Conservation (phyloP, 53 echinoderm and acorn worm species). For the Echinometra lucunter region DNA sequence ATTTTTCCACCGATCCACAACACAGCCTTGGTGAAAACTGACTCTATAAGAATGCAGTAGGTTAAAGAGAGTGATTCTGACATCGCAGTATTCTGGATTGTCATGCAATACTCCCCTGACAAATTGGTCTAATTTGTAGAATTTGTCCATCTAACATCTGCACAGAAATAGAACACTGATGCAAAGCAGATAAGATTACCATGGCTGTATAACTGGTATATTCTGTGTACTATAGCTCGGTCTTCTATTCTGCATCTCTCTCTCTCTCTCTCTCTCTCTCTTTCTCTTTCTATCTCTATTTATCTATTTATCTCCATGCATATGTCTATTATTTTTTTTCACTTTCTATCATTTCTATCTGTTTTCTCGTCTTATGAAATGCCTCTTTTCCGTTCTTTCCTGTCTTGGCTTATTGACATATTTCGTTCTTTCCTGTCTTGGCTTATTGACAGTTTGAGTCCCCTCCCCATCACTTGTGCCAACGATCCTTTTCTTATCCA, state of each 20-base stretch:
- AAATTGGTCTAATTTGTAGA: conserved; percentile 42
- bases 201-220: neutral
- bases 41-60: neutral
- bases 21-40: neutral
- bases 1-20: too few relatives aligned
- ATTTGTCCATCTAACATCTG: conserved; percentile 9
- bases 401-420: neutral
- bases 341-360: neutral
- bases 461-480: too few relatives aligned
- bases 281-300: neutral
- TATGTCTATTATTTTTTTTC: neutral
- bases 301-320: neutral
- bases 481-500: neutral
- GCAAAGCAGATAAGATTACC: neutral
- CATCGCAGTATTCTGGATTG: neutral
- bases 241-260: neutral
- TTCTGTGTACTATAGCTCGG: neutral
- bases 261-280: neutral
- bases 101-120: conserved; percentile 21
- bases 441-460: too few relatives aligned
- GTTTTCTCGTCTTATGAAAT: neutral
- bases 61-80: neutral
- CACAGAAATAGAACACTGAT: neutral
- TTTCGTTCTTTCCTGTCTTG: too few relatives aligned
- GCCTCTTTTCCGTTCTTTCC: neutral